Evolutionary conservation across 1,140 invertebrate species (phyloP).

Genomic region (Atta colombica): DNA sequence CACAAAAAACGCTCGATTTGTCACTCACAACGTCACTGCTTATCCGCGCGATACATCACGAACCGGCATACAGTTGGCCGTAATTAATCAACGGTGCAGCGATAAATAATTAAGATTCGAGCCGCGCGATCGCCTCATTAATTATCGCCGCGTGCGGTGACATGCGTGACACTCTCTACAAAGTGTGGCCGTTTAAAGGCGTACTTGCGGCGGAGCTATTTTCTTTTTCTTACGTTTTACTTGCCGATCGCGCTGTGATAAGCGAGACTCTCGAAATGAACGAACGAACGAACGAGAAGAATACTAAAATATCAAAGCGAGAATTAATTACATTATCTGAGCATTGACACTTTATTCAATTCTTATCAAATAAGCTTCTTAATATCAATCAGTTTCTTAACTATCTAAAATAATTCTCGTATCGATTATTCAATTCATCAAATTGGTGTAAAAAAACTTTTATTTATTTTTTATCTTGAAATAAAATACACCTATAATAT

Average conservation of each 20-base stretch:
- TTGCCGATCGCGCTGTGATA: slow-evolving; percentile 13
- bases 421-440: not conserved
- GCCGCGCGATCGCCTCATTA: slow-evolving; percentile 72
- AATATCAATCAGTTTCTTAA: not conserved
- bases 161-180: slow-evolving; percentile 71
- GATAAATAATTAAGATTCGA: slow-evolving; percentile 78
- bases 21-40: slow-evolving; percentile 69
- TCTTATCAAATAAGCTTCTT: not conserved
- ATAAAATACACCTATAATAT: not conserved
- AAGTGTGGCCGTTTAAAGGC: slow-evolving; percentile 65
- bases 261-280: not conserved
- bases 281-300: not conserved
- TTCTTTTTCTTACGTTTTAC: slow-evolving; percentile 37
- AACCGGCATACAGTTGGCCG: slow-evolving; percentile 59
- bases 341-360: not conserved
- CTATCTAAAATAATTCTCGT: not conserved
- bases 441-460: not conserved
- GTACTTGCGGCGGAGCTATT: slow-evolving; percentile 33
- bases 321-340: slow-evolving; percentile 43
- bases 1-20: slow-evolving; percentile 69
- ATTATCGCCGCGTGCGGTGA: slow-evolving; percentile 69
- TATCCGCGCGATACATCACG: slow-evolving; percentile 68
- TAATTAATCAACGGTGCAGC: slow-evolving; percentile 76
- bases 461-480: not conserved
- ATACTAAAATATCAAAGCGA: not conserved